phyloP scores from a whole-genome alignment of 2,113 vertebrate species.

The Muntiacus reevesi region DNA sequence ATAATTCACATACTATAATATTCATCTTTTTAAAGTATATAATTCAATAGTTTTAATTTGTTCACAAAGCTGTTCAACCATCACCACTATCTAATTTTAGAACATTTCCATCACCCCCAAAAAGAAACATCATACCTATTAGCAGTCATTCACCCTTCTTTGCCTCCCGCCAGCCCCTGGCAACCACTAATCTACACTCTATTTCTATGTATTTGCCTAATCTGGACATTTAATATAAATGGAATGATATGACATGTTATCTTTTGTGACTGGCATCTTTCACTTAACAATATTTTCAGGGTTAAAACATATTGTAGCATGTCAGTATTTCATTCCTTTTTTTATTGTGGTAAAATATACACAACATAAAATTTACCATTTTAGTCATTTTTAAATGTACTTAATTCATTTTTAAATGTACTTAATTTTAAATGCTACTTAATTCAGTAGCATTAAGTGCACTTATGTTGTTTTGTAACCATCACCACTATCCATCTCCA shows the following conservation, averaged over 20 bases:
- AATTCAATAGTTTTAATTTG: neutral
- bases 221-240: neutral
- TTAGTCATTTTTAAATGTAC: neutral
- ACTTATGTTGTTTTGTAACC: neutral
- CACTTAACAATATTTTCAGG: neutral
- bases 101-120: neutral
- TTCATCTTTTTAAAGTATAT: neutral
- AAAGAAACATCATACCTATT: neutral
- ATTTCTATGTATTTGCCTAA: neutral
- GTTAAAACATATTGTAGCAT: neutral
- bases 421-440: no score
- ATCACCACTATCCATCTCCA: neutral
- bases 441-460: neutral
- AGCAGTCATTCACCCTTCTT: neutral
- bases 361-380: neutral
- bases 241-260: neutral
- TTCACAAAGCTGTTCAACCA: neutral
- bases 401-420: neutral
- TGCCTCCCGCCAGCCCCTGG: neutral
- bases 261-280: neutral
- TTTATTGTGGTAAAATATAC: neutral
- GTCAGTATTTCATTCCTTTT: neutral
- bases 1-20: neutral
- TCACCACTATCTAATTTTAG: neutral
- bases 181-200: neutral